Percentiles rank a stretch among this genome's conserved stretches.
These are phyloP conservation scores for Drosophila nigrodunni DNA, from an alignment of 1,140 invertebrate species.

Conservation along the genomic window DNA sequence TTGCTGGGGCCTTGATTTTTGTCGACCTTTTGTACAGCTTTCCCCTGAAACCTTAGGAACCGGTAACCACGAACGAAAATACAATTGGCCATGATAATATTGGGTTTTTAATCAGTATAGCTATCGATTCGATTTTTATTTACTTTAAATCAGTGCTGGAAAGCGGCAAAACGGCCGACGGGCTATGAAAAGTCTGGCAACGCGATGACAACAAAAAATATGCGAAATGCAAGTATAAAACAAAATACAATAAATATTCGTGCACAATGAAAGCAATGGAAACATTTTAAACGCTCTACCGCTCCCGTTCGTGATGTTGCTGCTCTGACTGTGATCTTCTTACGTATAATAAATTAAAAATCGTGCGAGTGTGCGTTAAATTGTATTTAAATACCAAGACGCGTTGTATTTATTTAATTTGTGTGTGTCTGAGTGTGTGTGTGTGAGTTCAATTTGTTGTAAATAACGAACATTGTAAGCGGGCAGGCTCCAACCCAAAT, in stretches of 20 bases:
- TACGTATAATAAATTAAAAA: conserved; percentile 42
- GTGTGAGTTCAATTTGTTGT: conserved; percentile 36
- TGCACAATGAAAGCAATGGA: conserved; percentile 49
- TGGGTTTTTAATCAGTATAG: too few species aligned
- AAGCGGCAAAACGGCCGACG: conserved; percentile 3
- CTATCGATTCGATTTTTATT: too few species aligned
- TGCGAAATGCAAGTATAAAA: conserved; percentile 56
- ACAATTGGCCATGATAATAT: too few species aligned
- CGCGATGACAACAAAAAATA: conserved; percentile 50
- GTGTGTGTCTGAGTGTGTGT: conserved; percentile 7
- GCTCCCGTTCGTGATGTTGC: conserved; percentile 46
- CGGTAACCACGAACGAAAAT: too few species aligned
- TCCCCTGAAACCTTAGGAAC: too few species aligned
- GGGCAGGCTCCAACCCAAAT: conserved; percentile 11
- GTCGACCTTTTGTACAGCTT: too few species aligned
- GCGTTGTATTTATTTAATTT: conserved; percentile 50
- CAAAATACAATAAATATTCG: conserved; percentile 55
- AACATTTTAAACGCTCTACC: conserved; percentile 54
- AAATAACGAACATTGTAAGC: conserved; percentile 41
- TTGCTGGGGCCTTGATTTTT: too few species aligned
- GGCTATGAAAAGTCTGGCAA: conserved; percentile 30
- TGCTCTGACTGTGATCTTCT: conserved; percentile 50
- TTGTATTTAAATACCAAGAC: conserved; percentile 41
- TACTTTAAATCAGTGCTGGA: conserved; percentile 32
- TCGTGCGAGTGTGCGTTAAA: conserved; percentile 51